Evolutionary conservation across 2,888 invertebrate species (phyloP).

Genomic region (Himalopsyche anomala): DNA sequence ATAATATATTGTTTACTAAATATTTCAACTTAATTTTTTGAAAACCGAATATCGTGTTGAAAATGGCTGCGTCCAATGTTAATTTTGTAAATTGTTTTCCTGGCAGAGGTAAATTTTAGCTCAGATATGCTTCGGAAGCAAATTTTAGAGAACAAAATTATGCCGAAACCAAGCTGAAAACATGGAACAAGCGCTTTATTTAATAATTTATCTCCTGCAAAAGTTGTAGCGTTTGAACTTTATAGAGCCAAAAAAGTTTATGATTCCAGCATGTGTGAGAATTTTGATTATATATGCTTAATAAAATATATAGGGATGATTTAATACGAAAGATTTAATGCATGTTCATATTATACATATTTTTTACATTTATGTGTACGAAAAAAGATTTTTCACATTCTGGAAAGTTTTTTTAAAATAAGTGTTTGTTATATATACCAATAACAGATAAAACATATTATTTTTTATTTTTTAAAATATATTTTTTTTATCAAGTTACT

Average conservation of each 20-base stretch:
- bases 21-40: neutral
- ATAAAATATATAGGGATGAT: neutral
- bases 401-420: no score
- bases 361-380: no score
- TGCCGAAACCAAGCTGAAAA: neutral
- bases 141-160: slow-evolving; percentile 10
- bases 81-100: neutral
- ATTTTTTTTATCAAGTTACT: no score
- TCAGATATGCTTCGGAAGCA: neutral
- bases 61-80: neutral
- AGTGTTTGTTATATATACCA: no score
- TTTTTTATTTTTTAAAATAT: no score
- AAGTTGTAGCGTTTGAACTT: slow-evolving; percentile 15
- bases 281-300: neutral
- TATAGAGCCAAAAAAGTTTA: slow-evolving; percentile 31
- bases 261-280: slow-evolving; percentile 27
- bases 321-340: neutral
- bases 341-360: no score
- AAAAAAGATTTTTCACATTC: no score
- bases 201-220: slow-evolving; percentile 24
- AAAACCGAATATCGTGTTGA: neutral
- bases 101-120: neutral
- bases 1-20: no score
- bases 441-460: no score
- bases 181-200: slow-evolving; percentile 9